These are phyloP conservation scores for Callyntrura guangdongensis DNA, from an alignment of 2,888 invertebrate species.

Conservation along the genomic window DNA sequence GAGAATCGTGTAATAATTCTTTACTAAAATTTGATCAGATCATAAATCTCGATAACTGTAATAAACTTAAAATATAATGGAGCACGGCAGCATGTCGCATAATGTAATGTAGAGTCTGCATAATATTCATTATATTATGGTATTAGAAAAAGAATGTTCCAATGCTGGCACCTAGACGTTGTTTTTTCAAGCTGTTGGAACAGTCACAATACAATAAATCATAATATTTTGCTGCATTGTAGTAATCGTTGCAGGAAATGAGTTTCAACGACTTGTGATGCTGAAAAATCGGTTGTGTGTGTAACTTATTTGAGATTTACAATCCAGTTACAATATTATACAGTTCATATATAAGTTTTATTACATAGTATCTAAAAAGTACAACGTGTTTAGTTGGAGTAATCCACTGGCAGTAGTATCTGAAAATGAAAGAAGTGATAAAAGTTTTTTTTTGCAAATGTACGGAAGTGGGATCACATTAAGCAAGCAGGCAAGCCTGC, in stretches of 20 bases:
- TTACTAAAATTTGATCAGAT: slow-evolving; percentile 54
- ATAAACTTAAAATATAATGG: slow-evolving; percentile 65
- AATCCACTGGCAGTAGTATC: slow-evolving; percentile 73
- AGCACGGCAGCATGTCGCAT: slow-evolving; percentile 55
- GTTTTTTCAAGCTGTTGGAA: slow-evolving; percentile 38
- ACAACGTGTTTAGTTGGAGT: slow-evolving; percentile 66
- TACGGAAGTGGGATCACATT: background rate
- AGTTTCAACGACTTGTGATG: slow-evolving; percentile 58
- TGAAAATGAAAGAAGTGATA: slow-evolving; percentile 54
- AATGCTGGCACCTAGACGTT: slow-evolving; percentile 28
- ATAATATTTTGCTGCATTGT: slow-evolving; percentile 53
- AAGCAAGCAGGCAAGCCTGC: too few species aligned
- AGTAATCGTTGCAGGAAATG: slow-evolving; percentile 24
- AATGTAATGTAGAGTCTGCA: background rate
- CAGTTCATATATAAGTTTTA: slow-evolving; percentile 32
- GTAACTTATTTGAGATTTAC: slow-evolving; percentile 32
- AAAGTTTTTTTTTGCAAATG: too few species aligned
- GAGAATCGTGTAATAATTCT: slow-evolving; percentile 37
- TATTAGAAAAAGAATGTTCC: slow-evolving; percentile 31
- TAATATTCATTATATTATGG: slow-evolving; percentile 7
- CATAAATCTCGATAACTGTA: slow-evolving; percentile 60
- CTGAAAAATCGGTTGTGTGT: slow-evolving; percentile 57
- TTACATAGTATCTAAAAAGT: slow-evolving; percentile 64
- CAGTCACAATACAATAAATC: slow-evolving; percentile 43
- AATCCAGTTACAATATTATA: slow-evolving; percentile 51